Base-by-base conservation (phyloP, 2,888 invertebrate species). In the Torymus auratus region DNA sequence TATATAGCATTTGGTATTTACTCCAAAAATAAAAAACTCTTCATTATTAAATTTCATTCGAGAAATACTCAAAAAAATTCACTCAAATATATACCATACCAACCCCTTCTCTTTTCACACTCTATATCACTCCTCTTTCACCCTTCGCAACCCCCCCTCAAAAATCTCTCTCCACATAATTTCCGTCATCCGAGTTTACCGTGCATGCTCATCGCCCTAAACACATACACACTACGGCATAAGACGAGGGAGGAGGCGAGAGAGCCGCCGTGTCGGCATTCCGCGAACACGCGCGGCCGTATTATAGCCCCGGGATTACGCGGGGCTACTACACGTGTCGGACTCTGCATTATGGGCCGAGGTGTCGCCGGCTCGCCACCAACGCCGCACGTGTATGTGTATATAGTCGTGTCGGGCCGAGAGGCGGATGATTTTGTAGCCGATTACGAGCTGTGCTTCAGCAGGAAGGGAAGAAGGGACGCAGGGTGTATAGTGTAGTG, bases 221-320 rank as follows among this genome's bases (percentile, higher is more conserved):
- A 58, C n/a, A 62, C 15, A 13, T 23, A 61, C 10, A 62, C 52
- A n/a, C 50, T 0, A n/a, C 13, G 5, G 41, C 7, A 41, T 41
- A 41, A 41, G 41, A 41, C 41, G 28, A 7, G 7, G 41, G 3
- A 67, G 72, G 72, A 78, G 78, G 68, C 67, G 78, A 72, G 61
- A 78, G 78, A 72, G 20, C 77, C 58, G 74, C 20, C 78, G 20
- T 71, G 65, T 71, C 70, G 78, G 65, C 71, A 52, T 71, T 78
- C 71, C 77, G 71, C 71, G 71, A 78, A 78, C 77, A 71, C 77
- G 52, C 67, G 68, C 73, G 62, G 55, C 41, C 58, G 74, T 78
- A 80, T 75, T 75, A 75, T 67, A 56, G 17, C 64, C 28, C 58
- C 12, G 55, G 80, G 80, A 81, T 81, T 81, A 81, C 76, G 76